Evolutionary conservation across 2,113 vertebrate species (phyloP).

Genomic region (Aldabrachelys gigantea): DNA sequence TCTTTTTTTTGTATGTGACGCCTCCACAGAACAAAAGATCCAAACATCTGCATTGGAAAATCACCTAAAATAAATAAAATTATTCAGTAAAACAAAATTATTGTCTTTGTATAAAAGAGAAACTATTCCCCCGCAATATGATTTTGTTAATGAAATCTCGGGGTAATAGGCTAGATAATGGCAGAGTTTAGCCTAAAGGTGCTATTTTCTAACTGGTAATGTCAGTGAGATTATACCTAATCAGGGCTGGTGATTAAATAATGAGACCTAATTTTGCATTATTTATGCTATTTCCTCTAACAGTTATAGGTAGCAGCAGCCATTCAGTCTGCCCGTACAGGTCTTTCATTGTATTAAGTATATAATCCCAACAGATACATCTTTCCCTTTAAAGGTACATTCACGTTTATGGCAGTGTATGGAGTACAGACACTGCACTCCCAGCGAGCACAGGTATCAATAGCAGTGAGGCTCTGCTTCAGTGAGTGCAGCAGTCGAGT

Average conservation of each 20-base stretch:
- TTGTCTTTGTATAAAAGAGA: background rate
- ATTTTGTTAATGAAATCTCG: background rate
- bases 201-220: conserved; percentile 22
- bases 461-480: background rate
- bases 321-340: background rate
- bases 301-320: background rate
- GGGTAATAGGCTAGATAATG: background rate
- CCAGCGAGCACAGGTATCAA: background rate
- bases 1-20: background rate
- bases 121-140: background rate
- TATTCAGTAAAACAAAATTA: background rate
- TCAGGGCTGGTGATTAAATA: conserved; percentile 16
- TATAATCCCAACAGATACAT: background rate
- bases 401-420: background rate
- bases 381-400: background rate
- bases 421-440: background rate
- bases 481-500: background rate
- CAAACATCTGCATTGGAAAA: background rate
- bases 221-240: conserved; percentile 13
- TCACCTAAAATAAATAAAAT: background rate
- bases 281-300: background rate
- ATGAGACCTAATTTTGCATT: conserved; percentile 7
- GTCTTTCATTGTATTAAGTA: background rate
- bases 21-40: background rate
- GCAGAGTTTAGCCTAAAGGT: conserved; percentile 17